Base-by-base conservation (phyloP, 2,797 vertebrate genomes). In the Tadarida brasiliensis region DNA sequence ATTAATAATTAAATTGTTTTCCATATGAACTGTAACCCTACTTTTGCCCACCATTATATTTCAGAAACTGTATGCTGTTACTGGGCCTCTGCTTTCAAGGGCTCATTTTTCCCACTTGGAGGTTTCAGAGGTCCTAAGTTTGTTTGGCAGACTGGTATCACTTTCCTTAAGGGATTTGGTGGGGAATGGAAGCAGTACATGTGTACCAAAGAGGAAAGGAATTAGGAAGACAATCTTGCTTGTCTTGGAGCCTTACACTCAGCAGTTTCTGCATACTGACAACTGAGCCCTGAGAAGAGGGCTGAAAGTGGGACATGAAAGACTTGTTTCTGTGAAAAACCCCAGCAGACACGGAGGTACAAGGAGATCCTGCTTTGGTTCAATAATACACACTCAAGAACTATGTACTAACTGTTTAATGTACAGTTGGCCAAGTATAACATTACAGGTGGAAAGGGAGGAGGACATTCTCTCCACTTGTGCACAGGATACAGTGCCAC, bases 81-180 rank as follows among this genome's bases (percentile, higher is more conserved):
- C 76, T 76, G 61, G 44, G 71, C n/a, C 30, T 84, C 57, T 97
- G 56, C 81, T 61, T 59, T 80, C 59, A 73, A 78, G 73, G 35
- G 77, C n/a, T 14, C 39, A 22, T 39, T 19, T 88, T 26, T 76
- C 51, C 54, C 8, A 56, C 14, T 44, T 83, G 22, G 70, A 90
- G 33, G 39, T 59, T 92, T 95, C 20, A 73, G 49, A 54, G 74
- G 10, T 54, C 84, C 28, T 87, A n/a, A 47, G 39, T 33, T 71
- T 73, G 33, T 71, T 85, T 90, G 76, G 33, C 26, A 87, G 59
- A 78, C 49, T 84, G 28, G 26, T 67, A 78, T 86, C 57, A 56
- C 30, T 85, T 65, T 94, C 10, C 28, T 54, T 54, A n/a, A 92
- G 16, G 57, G 19, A 54, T 91, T 87, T 47, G n/a, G 5, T 82